Evolutionary conservation across 2,797 vertebrate species (phyloP).

Genomic region (Yasuhikotakia modesta): DNA sequence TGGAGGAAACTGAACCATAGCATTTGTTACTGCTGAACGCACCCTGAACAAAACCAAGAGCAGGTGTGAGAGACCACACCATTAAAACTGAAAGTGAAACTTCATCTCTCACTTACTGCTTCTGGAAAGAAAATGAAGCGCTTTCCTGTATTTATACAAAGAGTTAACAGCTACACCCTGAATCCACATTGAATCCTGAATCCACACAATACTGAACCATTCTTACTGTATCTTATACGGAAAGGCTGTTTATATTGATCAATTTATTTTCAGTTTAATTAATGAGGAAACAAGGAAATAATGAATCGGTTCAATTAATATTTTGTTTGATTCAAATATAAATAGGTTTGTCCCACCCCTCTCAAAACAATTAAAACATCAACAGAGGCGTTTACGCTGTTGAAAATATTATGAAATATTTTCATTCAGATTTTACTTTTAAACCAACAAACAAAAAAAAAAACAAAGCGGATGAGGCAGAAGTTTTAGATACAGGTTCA

Average conservation of each 20-base stretch:
- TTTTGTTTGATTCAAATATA: too few relatives aligned
- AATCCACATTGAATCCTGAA: constrained; percentile 56
- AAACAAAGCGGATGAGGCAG: not conserved
- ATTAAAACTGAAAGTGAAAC: not conserved
- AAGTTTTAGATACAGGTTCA: not conserved
- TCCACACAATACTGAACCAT: not conserved
- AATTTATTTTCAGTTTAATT: too few relatives aligned
- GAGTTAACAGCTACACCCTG: constrained; percentile 35
- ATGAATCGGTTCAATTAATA: too few relatives aligned
- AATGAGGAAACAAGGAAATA: too few relatives aligned
- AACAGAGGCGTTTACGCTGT: too few relatives aligned
- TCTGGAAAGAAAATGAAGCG: constrained; percentile 56
- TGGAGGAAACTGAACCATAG: too few relatives aligned
- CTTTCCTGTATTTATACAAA: constrained; percentile 36
- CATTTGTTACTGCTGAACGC: too few relatives aligned
- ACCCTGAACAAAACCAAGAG: not conserved
- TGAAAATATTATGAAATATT: too few relatives aligned
- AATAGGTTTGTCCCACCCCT: too few relatives aligned
- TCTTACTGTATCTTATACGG: not conserved
- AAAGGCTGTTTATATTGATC: too few relatives aligned
- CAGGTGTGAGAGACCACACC: not conserved
- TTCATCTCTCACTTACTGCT: constrained; percentile 57
- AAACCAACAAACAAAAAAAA: not conserved
- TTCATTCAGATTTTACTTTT: too few relatives aligned
- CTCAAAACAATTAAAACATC: too few relatives aligned